These are phyloP conservation scores for Chloromyia formosa DNA, from an alignment of 2,888 invertebrate species.

Conservation along the genomic window DNA sequence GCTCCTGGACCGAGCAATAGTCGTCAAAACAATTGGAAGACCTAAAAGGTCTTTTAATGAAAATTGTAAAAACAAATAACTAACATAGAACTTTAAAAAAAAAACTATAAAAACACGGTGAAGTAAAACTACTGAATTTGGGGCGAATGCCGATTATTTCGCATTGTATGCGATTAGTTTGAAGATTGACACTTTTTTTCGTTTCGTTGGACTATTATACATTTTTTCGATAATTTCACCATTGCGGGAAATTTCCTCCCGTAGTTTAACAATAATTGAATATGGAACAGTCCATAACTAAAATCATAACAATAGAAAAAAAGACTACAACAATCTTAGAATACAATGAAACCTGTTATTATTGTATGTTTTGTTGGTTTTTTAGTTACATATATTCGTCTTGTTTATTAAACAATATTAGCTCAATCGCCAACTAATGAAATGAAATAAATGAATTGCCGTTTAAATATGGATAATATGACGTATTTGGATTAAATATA, in stretches of 20 bases:
- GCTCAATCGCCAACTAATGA: conserved; percentile 32
- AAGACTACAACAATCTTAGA: too few species aligned
- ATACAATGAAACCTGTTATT: neutral
- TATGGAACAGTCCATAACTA: too few species aligned
- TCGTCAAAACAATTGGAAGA: conserved; percentile 65
- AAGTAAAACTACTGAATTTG: too few species aligned
- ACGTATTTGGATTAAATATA: conserved; percentile 3
- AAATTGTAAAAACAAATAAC: conserved; percentile 18
- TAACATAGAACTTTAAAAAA: neutral
- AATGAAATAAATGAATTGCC: conserved; percentile 12
- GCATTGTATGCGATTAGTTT: too few species aligned
- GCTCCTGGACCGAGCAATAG: conserved; percentile 62
- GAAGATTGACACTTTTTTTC: too few species aligned
- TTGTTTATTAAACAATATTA: conserved; percentile 29
- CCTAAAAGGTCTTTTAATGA: conserved; percentile 54
- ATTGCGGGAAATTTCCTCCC: too few species aligned
- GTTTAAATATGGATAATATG: conserved; percentile 9
- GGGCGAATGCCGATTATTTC: too few species aligned
- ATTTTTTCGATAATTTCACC: too few species aligned
- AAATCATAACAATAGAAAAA: too few species aligned
- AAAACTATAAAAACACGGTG: neutral
- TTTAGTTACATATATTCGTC: conserved; percentile 35
- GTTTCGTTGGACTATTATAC: too few species aligned
- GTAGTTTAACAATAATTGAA: too few species aligned
- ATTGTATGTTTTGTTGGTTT: conserved; percentile 26